phyloP scores from a whole-genome alignment of 64 coral and sea anemone genomes.

The Pocillopora damicornis region DNA sequence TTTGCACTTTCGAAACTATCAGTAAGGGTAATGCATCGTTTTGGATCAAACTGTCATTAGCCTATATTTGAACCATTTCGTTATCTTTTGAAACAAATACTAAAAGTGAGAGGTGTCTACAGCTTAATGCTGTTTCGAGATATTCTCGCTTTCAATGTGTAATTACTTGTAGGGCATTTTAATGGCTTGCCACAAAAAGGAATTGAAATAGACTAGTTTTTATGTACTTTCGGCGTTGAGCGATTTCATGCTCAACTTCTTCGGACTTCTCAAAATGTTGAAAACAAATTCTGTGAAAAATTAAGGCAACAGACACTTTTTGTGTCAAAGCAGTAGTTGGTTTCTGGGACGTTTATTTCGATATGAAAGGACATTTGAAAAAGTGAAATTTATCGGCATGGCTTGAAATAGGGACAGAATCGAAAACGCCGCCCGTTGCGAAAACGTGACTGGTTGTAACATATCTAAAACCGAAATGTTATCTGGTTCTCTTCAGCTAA shows the following conservation, averaged over 20 bases:
- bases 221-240: neutral
- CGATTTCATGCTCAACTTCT: too few relatives aligned
- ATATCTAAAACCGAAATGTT: neutral
- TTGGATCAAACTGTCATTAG: neutral
- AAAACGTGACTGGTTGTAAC: neutral
- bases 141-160: neutral
- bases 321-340: too few relatives aligned
- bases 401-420: too few relatives aligned
- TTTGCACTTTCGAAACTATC: conserved; percentile 18
- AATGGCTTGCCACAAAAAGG: neutral
- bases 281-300: too few relatives aligned
- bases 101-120: neutral
- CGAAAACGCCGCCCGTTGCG: too few relatives aligned
- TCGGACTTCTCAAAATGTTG: too few relatives aligned
- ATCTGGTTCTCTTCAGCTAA: neutral
- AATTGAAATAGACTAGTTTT: neutral
- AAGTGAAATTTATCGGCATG: too few relatives aligned
- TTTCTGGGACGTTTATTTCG: too few relatives aligned
- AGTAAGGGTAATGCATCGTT: neutral
- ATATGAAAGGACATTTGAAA: too few relatives aligned
- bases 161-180: neutral
- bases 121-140: neutral
- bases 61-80: neutral
- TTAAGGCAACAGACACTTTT: too few relatives aligned
- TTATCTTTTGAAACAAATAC: neutral